These are phyloP conservation scores for Butorides virescens DNA, from an alignment of 2,113 vertebrate genomes.

Conservation along the genomic window DNA sequence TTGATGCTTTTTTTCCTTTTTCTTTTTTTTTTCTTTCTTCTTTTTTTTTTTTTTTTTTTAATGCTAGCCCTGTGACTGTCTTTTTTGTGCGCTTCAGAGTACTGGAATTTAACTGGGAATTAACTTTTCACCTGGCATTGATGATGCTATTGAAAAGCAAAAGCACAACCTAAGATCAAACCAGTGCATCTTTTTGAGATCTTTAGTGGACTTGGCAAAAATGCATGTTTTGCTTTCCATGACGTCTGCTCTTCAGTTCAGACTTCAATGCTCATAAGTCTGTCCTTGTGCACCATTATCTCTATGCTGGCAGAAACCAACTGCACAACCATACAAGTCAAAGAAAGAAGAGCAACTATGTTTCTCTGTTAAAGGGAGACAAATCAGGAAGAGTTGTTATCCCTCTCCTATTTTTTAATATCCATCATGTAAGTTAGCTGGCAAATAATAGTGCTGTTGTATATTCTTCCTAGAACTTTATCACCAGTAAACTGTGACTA, in stretches of 20 bases:
- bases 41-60: background rate
- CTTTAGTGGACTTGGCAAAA: background rate
- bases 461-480: background rate
- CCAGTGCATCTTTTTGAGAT: background rate
- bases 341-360: background rate
- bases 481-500: background rate
- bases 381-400: background rate
- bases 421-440: background rate
- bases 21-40: no score
- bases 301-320: background rate
- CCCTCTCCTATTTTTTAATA: background rate
- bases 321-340: background rate
- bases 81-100: background rate
- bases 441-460: background rate
- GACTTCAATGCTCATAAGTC: background rate
- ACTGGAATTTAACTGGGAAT: background rate
- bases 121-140: background rate
- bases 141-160: background rate
- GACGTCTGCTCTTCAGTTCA: background rate
- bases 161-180: background rate
- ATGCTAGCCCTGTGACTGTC: fast-evolving
- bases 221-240: background rate
- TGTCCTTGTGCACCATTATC: background rate
- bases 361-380: background rate
- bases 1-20: background rate